phyloP scores from a whole-genome alignment of 2,797 vertebrate species.

The Lepilemur ruficaudatus region DNA sequence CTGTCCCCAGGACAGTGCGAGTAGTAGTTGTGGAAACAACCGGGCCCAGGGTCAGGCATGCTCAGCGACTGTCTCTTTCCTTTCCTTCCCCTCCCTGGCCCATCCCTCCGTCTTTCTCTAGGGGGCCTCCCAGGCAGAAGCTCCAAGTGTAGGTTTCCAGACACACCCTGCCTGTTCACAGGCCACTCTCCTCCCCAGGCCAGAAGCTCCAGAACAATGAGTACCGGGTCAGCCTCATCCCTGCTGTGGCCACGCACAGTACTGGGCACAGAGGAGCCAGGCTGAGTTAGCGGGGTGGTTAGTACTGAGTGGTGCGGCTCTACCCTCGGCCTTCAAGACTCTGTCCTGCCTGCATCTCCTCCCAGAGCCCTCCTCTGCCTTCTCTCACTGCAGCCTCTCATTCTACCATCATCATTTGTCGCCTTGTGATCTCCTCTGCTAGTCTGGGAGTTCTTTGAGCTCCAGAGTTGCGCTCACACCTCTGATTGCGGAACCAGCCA shows the following conservation, averaged over 20 bases:
- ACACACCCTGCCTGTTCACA: background rate
- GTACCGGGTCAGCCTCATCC: accelerated
- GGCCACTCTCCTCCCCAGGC: background rate
- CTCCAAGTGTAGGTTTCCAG: background rate
- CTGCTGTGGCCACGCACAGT: background rate
- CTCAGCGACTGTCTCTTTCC: accelerated
- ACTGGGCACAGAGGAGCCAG: background rate
- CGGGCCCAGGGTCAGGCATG: background rate
- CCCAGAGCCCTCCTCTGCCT: background rate
- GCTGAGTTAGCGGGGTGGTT: background rate
- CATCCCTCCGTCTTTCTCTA: background rate
- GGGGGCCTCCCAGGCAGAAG: too few species aligned
- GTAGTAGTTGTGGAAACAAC: background rate
- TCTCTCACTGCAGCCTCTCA: background rate
- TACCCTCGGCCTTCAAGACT: background rate
- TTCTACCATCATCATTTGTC: too few species aligned
- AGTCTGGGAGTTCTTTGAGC: background rate
- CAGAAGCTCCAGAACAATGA: background rate
- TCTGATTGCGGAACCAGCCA: background rate
- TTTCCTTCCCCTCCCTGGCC: too few species aligned
- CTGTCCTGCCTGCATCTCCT: accelerated
- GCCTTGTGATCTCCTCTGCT: background rate
- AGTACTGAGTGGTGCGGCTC: background rate
- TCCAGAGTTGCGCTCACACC: background rate
- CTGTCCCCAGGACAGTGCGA: background rate